Percentiles rank a stretch among this genome's conserved stretches.
Conservation (phyloP, 2,888 invertebrate species). For the Hartigia nigra region DNA sequence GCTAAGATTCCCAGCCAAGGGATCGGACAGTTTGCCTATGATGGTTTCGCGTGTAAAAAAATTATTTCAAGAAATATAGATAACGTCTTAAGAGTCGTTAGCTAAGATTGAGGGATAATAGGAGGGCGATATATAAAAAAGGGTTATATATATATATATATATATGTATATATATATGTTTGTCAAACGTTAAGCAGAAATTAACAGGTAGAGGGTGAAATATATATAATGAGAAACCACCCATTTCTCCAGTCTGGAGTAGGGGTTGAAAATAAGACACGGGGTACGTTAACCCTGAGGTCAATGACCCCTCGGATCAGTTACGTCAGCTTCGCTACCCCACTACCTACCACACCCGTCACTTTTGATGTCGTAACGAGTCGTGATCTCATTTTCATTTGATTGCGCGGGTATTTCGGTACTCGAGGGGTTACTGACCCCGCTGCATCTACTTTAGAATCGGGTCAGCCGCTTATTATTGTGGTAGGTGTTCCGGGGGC, state of each 20-base stretch:
- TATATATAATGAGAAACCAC: slow-evolving; percentile 9
- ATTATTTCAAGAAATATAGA: neutral
- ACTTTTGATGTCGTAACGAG: slow-evolving; percentile 66
- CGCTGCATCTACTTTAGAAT: slow-evolving; percentile 64
- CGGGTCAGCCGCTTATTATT: slow-evolving; percentile 65
- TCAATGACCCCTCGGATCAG: slow-evolving; percentile 59
- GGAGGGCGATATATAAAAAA: slow-evolving; percentile 17
- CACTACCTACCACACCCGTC: slow-evolving; percentile 32
- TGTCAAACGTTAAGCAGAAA: neutral
- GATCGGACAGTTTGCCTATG: neutral
- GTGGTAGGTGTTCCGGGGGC: slow-evolving; percentile 56
- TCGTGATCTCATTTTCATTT: slow-evolving; percentile 67
- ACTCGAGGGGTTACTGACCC: slow-evolving; percentile 60
- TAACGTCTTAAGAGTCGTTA: neutral
- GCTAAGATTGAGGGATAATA: neutral
- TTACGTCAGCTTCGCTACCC: slow-evolving; percentile 54
- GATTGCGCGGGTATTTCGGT: slow-evolving; percentile 63
- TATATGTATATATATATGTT: slow-evolving; percentile 8
- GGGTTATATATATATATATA: slow-evolving; percentile 13
- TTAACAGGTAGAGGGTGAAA: slow-evolving; percentile 30
- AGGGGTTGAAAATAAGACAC: slow-evolving; percentile 51
- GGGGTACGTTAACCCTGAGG: slow-evolving; percentile 63
- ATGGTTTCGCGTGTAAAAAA: neutral
- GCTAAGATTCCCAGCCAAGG: neutral
- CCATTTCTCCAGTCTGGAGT: slow-evolving; percentile 39